Evolutionary conservation across 2,888 invertebrate genomes (phyloP), one percentile per base, ranked within the genome.

Genomic region (Caenorhabditis parvicauda): DNA sequence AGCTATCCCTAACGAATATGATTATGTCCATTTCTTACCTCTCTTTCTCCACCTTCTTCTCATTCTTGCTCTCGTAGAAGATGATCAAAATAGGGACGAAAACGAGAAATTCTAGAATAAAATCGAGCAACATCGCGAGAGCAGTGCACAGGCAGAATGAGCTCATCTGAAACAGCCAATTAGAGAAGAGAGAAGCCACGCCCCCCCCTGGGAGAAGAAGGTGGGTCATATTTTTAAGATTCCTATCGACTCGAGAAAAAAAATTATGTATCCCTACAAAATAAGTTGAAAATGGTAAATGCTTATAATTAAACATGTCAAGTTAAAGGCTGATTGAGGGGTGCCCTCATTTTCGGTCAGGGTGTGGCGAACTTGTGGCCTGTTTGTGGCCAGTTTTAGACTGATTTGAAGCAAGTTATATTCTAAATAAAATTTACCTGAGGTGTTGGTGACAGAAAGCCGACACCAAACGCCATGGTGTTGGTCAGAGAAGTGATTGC

Each of bases 71-170:
- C 38, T 69, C 67, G 38, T 69, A 72, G 32, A 49, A 61, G 14
- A 72, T 6, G 2, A 70, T 62, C 59, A 72, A 57, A 22, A 57
- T 54, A 0, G 77, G 74, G 0, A 71, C 71, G 43, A 76, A 77
- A 21, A 77, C 53, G 17, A 68, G 42, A 53, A 77, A 78, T 35
- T 75, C 75, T 42, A 76, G 63, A 35, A 78, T 44, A 52, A 77
- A 74, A 51, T 78, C 77, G 28, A 76, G 44, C 3, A 72, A 54
- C 19, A 77, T 73, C 1, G 77, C 77, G 14, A 77, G 50, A 1
- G 76, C 66, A 6, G 77, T 77, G 54, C 75, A 70, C n/a, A 77
- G 60, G 38, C 77, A 77, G 53, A 77, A 77, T 2, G 63, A 55
- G 38, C 64, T 67, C 72, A 77, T 72, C 59, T 73, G n/a, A n/a